Evolutionary conservation across 1,140 invertebrate species (phyloP), one percentile per base, ranked within the genome.

Genomic region (Manduca sexta): DNA sequence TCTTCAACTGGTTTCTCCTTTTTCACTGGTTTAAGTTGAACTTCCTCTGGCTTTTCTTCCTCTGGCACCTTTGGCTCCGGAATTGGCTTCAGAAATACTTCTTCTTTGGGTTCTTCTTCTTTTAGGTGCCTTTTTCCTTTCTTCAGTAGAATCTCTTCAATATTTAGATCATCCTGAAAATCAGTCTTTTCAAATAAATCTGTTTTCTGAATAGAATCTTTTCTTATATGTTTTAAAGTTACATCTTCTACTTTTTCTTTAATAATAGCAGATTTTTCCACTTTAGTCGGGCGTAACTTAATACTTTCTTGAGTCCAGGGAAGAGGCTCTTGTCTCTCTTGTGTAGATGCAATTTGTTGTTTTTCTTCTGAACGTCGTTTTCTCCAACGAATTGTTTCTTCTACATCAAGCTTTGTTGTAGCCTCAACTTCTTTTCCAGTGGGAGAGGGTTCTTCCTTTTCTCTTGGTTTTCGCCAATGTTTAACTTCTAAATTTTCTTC

Each of bases 261-360:
- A 14, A 31, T 11, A 6, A 79, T 64, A 12, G 53, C 40, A 8
- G 38, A 29, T 58, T 79, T 79, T 58, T 79, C 73, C 8, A 74
- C 64, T 60, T 86, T 86, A 1, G 86, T 76, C 14, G 87, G 88
- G 60, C 90, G 90, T 10, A 91, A 60, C 57, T 87, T 86, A 33
- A 90, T 86, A 48, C 70, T 76, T 73, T 91, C 89, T 62, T 90
- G 84, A 26, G 80, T 90, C 87, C 89, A 89, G 5, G 73, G 72
- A 15, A 68, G 51, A 44, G 59, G 34, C 47, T 66, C 57, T 61
- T 63, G 60, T 13, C 55, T 61, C 41, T 62, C 57, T 39, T 46
- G 39, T 49, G 6, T 4, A 0, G 39, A 13, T n/a, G n/a, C n/a
- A n/a, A n/a, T n/a, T n/a, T n/a, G n/a, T 52, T 38, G 30, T 21